Evolutionary conservation across 2,797 vertebrate genomes (phyloP), one percentile per base, ranked within the genome.

Genomic region (Darevskia nairensis): DNA sequence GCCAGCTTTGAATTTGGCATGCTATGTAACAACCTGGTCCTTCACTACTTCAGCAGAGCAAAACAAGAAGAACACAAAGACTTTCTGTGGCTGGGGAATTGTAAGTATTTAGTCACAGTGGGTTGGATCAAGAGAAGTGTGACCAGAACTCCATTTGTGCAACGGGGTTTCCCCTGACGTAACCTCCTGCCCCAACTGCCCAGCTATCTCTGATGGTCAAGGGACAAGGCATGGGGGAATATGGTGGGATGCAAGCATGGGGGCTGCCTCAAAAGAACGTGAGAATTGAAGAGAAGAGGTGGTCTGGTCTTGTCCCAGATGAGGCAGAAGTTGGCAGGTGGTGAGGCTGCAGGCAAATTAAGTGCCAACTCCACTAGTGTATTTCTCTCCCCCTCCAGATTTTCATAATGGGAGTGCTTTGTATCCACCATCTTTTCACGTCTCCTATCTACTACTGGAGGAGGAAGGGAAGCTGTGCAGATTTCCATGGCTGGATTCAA

Each of bases 401-500:
- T 64, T 19, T 1, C 6, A 23, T 19, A 64, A 64, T 64, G 61
- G 61, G 61, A 64, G 61, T 6, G 61, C 61, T 64, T 64, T 64
- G 61, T 0, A 23, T 7, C 61, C 21, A 64, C 1, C 61, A 0
- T 64, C 19, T 64, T 2, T 6, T 19, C 21, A 64, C 6, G 0
- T 64, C 61, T 23, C 61, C 1, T 64, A 23, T 64, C 21, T 64
- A 64, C 61, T 23, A 23, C 5, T 64, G 61, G 17, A 19, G 59
- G 59, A 61, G 17, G 21, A 64, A 64, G 61, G 61, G 21, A 19
- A 64, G 61, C 61, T 64, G 61, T 64, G 61, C 1, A 23, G 61
- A 64, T 61, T 23, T 23, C 59, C 59, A 6, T 6, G 23, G 59
- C 21, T 23, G 21, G 94, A 92, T 82, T 88, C 93, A 87, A 90